Base-by-base conservation (phyloP, 2,888 invertebrate species). In the Euplexia lucipara region DNA sequence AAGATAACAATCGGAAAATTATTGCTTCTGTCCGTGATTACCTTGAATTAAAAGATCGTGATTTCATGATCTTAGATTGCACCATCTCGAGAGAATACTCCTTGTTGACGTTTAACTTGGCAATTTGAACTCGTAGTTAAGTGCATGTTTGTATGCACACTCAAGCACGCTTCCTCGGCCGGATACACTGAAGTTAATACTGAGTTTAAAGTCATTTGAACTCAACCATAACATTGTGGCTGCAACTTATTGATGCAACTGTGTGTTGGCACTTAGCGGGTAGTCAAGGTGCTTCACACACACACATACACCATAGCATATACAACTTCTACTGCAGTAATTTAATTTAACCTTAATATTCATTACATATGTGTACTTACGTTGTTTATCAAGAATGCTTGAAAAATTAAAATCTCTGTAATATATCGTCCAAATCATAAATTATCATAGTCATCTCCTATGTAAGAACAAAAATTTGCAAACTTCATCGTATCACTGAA, bases 11-110 rank as follows among this genome's bases (percentile, higher is more conserved):
- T 78, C 69, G 39, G 61, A 52, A 62, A 61, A 78, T 69, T 34
- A 61, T 64, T 64, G 49, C 51, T 51, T 48, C 51, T 41, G 47
- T 26, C 60, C 32, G 26, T 26, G 39, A 48, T 60, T 62, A 48
- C 81, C 81, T 79, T 78, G 81, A 75, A 68, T 54, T 44, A 22
- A n/a, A n/a, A 56, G 58, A 63, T 56, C 59, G 72, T 77, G 78
- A 54, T 77, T 79, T 59, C 53, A 56, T 66, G 63, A 69, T 61
- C 49, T 72, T 18, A 42, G 41, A 73, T 78, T 73, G 58, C 65
- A n/a, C 59, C 68, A 68, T 63, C 48, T 42, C 30, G 22, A 37
- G 20, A 26, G 22, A 53, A 52, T 58, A 47, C 30, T 52, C 16
- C 56, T 64, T 53, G 51, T 59, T 53, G 22, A 53, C 48, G 64